Evolutionary conservation across 92 coral and sea anemone genomes (phyloP), one percentile per base, ranked within the genome.

Genomic region (Bergia sp.): DNA sequence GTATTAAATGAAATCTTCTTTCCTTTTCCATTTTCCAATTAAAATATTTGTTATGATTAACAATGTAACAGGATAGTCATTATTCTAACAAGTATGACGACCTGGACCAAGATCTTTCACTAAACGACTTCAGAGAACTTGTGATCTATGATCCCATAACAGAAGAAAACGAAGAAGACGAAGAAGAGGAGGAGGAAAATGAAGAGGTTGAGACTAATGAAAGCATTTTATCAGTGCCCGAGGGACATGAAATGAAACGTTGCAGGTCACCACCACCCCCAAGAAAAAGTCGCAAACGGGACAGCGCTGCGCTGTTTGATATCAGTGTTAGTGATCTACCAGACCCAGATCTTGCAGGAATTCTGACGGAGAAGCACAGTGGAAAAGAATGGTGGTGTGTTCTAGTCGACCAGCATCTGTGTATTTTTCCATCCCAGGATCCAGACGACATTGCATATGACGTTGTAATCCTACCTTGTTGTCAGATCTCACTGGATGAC

Each of bases 351-450:
- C 90, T 94, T 80, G 96, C 99, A 0, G 98, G 99, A n/a, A 58
- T 92, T 86, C 92, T 97, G 20, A 86, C 82, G 61, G 99, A 97
- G 67, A 97, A 97, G 80, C 98, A 97, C 90, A 93, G 98, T 73
- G 95, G 92, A 65, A 95, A 97, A 72, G 80, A 96, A 44, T 97
- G 99, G 99, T 97, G 95, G 97, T 97, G 99, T 77, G 97, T 97
- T 15, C 91, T 97, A 3, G 92, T 93, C 88, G 99, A 97, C 86
- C 98, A 95, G 84, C 99, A 97, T 81, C 88, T 97, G 79, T 97
- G 99, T 82, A 91, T 97, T 85, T 97, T 97, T 76, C 99, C 98
- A 42, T 94, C 97, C 64, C 97, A 92, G 90, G 98, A 97, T 85
- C 95, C 97, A 43, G 91, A 89, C 58, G 99, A 97, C 89, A 91